Percentiles rank a stretch among this genome's conserved stretches.
Conservation (phyloP, 2,888 invertebrate species). For the Leucozona laternaria region DNA sequence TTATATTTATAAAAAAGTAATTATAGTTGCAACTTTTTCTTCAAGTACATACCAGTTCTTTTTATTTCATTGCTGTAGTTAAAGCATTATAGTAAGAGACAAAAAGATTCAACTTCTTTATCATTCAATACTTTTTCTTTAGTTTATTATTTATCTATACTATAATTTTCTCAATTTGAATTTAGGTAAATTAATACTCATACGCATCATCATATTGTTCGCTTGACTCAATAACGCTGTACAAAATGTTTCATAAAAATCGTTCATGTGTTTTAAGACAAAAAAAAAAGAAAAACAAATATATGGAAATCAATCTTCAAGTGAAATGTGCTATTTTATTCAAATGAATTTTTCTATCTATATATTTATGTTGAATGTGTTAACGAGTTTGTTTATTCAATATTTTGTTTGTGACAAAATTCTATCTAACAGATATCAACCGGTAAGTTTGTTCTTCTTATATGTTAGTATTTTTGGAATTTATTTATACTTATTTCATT, state of each 20-base stretch:
- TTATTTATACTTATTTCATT: slow-evolving; percentile 18
- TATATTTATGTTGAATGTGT: slow-evolving; percentile 60
- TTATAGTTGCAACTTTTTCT: slow-evolving; percentile 50
- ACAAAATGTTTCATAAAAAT: slow-evolving; percentile 56
- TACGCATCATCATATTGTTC: slow-evolving; percentile 61
- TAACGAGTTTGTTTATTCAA: slow-evolving; percentile 55
- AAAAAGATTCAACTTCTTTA: background rate
- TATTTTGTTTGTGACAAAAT: slow-evolving; percentile 55
- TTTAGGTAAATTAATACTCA: slow-evolving; percentile 59
- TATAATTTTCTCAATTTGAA: slow-evolving; percentile 35
- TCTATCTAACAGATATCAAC: slow-evolving; percentile 67
- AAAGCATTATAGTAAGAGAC: slow-evolving; percentile 23
- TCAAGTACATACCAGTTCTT: slow-evolving; percentile 63
- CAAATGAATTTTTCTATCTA: slow-evolving; percentile 30
- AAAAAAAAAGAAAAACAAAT: slow-evolving; percentile 22
- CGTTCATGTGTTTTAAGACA: slow-evolving; percentile 53
- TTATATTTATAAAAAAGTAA: background rate
- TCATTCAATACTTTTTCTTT: slow-evolving; percentile 23
- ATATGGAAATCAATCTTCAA: slow-evolving; percentile 42
- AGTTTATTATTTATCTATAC: slow-evolving; percentile 14
- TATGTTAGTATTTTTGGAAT: slow-evolving; percentile 39
- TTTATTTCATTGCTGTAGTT: slow-evolving; percentile 62
- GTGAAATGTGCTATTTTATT: slow-evolving; percentile 47
- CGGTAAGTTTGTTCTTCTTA: slow-evolving; percentile 66
- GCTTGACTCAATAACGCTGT: slow-evolving; percentile 57